Evolutionary conservation across 2,113 vertebrate species (phyloP).

Genomic region (Rhinolophus ferrumequinum): DNA sequence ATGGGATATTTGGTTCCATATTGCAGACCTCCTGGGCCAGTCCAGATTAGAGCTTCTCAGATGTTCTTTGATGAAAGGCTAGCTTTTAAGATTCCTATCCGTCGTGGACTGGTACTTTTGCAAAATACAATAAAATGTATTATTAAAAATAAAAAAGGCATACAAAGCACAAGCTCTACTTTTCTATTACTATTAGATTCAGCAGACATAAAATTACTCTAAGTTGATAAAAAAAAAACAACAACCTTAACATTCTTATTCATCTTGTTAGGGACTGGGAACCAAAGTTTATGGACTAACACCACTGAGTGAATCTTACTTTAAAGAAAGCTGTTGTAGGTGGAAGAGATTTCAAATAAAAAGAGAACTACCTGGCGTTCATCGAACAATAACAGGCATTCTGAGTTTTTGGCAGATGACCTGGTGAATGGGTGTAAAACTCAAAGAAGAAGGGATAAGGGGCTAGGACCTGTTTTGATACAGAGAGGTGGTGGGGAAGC

Average conservation of each 20-base stretch:
- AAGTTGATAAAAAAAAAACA: background rate
- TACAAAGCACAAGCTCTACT: background rate
- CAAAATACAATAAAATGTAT: background rate
- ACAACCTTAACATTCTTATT: background rate
- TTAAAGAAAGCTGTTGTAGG: background rate
- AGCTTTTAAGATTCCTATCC: constrained; percentile 25
- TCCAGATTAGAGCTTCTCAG: background rate
- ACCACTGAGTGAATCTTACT: background rate
- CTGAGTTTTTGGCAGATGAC: background rate
- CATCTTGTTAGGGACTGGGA: background rate
- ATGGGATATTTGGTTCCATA: background rate
- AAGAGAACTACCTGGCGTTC: background rate
- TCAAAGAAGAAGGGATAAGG: background rate
- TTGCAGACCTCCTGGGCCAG: background rate
- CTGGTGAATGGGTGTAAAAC: background rate
- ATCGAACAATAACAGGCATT: background rate
- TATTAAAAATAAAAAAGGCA: constrained; percentile 51
- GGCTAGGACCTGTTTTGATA: background rate
- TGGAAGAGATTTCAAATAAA: background rate
- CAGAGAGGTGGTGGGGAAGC: background rate
- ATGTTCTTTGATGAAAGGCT: background rate
- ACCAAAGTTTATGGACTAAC: background rate
- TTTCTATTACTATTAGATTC: constrained; percentile 50
- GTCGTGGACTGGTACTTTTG: background rate
- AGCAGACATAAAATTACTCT: constrained; percentile 40